Percentiles rank a stretch among this genome's conserved stretches.
Conservation (phyloP, 1,140 invertebrate genomes). For the Aphidius ervi region DNA sequence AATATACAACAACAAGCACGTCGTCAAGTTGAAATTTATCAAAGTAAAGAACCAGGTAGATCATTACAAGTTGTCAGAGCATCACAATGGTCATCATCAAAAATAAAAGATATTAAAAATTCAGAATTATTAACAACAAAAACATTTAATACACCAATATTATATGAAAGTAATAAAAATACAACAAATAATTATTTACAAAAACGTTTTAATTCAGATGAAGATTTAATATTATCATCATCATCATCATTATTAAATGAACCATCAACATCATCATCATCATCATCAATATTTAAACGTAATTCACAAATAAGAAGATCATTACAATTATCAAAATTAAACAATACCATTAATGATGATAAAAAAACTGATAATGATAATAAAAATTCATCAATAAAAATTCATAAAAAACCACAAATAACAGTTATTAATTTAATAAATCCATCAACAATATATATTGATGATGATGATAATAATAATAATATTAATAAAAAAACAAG, state of each 20-base stretch:
- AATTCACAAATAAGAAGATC: slow-evolving; percentile 55
- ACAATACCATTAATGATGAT: no score
- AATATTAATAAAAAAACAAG: slow-evolving; percentile 6
- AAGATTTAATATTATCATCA: slow-evolving; percentile 38
- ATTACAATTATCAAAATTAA: slow-evolving; percentile 55
- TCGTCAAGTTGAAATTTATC: slow-evolving; percentile 48
- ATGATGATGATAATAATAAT: background rate
- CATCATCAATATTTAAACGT: slow-evolving; percentile 24
- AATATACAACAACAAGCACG: slow-evolving; percentile 39
- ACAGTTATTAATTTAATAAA: slow-evolving; percentile 19
- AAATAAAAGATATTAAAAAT: slow-evolving; percentile 27
- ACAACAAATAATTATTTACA: background rate
- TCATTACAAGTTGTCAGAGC: slow-evolving; percentile 47
- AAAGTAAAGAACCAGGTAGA: slow-evolving; percentile 40
- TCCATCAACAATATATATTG: background rate
- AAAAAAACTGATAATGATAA: no score
- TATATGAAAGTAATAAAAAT: background rate
- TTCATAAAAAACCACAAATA: background rate
- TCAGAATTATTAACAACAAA: slow-evolving; percentile 9
- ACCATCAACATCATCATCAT: background rate
- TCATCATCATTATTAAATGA: slow-evolving; percentile 28
- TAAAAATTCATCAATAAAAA: background rate
- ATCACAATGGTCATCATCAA: slow-evolving; percentile 41
- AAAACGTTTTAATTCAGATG: slow-evolving; percentile 50
- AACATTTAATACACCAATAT: slow-evolving; percentile 10